Conservation (phyloP, 1,140 invertebrate genomes). For the Diabrotica virgifera region DNA sequence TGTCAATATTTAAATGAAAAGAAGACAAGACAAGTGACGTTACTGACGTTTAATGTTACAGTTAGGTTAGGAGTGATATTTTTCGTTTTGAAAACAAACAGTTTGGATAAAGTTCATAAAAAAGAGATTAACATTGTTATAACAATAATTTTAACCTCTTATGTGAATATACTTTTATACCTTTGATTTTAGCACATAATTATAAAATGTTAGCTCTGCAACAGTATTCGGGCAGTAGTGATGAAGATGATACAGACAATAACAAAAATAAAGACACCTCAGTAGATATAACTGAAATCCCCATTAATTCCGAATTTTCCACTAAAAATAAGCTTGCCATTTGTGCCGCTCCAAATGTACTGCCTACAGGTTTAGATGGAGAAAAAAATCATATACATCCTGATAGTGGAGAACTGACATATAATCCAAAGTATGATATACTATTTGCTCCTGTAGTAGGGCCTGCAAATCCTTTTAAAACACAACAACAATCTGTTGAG, state of each 20-base stretch:
- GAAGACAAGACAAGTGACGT: too few relatives aligned
- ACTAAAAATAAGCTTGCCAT: conserved; percentile 59
- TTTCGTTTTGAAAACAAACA: too few relatives aligned
- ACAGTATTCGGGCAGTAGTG: conserved; percentile 57
- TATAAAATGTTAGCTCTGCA: conserved; percentile 58
- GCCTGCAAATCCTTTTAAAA: conserved; percentile 88
- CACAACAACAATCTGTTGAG: conserved; percentile 78
- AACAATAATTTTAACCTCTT: too few relatives aligned
- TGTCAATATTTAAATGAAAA: too few relatives aligned
- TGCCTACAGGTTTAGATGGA: conserved; percentile 64
- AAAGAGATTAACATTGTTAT: too few relatives aligned
- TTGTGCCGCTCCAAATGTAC: conserved; percentile 75
- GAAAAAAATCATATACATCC: conserved; percentile 66
- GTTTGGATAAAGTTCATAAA: too few relatives aligned
- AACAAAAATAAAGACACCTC: conserved; percentile 49
- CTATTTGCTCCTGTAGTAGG: conserved; percentile 89
- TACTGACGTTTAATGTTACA: too few relatives aligned
- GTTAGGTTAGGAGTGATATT: too few relatives aligned
- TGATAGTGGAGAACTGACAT: conserved; percentile 73
- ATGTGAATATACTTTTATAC: too few relatives aligned
- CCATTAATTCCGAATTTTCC: conserved; percentile 32
- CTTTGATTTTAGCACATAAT: neutral
- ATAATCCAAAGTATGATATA: conserved; percentile 96
- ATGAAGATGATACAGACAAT: conserved; percentile 40
- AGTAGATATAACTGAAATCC: conserved; percentile 10